Conservation (phyloP, 2,797 vertebrate genomes). For the Muraenolepis orangiensis region DNA sequence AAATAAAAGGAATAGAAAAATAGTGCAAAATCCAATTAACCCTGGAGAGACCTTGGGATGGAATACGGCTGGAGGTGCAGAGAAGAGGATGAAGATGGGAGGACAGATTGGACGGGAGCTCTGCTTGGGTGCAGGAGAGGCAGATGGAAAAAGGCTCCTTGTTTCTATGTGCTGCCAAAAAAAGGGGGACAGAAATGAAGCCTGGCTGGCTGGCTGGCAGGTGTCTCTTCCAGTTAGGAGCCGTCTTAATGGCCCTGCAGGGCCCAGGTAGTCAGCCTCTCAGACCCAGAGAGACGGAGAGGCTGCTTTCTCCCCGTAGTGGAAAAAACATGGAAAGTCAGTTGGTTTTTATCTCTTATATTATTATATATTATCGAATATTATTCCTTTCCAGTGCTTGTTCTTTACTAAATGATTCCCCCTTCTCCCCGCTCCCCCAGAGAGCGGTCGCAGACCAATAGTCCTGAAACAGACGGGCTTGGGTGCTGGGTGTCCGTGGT, state of each 20-base stretch:
- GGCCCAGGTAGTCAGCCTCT: constrained; percentile 37
- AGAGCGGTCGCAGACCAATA: constrained; percentile 8
- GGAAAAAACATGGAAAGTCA: too few species aligned
- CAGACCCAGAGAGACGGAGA: constrained; percentile 18
- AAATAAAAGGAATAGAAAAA: constrained; percentile 30
- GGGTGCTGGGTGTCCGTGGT: not conserved
- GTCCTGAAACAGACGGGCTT: constrained; percentile 1
- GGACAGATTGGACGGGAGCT: constrained; percentile 41
- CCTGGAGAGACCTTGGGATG: constrained; percentile 55
- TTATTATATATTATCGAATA: too few species aligned
- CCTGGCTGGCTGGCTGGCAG: constrained; percentile 12
- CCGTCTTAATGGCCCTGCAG: constrained; percentile 39
- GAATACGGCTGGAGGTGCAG: constrained; percentile 43
- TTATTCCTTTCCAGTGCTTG: not conserved
- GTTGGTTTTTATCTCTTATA: not conserved
- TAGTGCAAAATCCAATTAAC: constrained; percentile 75
- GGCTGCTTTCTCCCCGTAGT: not conserved
- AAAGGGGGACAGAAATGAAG: not conserved
- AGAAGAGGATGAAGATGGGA: constrained; percentile 20
- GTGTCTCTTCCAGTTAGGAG: constrained; percentile 49
- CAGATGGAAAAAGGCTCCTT: constrained; percentile 36
- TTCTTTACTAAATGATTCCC: not conserved
- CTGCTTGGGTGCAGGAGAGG: constrained; percentile 43
- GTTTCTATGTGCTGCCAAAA: constrained; percentile 51
- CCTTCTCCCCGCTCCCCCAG: not conserved